phyloP scores from a whole-genome alignment of 2,113 vertebrate genomes.

The Neogobius melanostomus region DNA sequence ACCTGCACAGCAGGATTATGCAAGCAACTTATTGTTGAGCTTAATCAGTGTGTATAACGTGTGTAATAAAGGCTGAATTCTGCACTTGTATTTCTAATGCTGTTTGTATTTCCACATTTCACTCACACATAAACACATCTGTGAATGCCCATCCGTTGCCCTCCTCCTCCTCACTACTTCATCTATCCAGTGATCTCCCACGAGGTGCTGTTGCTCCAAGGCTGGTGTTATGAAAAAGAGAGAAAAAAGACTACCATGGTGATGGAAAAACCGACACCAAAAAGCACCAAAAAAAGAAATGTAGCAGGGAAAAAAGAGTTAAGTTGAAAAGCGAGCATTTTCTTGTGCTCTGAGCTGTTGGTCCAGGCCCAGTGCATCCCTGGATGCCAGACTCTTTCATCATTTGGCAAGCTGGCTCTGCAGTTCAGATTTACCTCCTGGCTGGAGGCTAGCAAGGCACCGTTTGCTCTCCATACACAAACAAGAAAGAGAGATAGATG shows the following conservation, averaged over 20 bases:
- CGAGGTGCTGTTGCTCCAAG: conserved; percentile 70
- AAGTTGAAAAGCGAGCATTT: conserved; percentile 77
- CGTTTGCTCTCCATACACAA: conserved; percentile 67
- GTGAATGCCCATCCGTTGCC: conserved; percentile 49
- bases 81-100: neutral
- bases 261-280: conserved; percentile 66
- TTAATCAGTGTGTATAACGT: neutral
- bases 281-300: conserved; percentile 54
- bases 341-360: conserved; percentile 76
- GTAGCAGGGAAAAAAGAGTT: conserved; percentile 65
- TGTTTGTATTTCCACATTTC: conserved; percentile 15
- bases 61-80: neutral
- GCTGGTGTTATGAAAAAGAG: conserved; percentile 49
- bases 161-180: conserved; percentile 57
- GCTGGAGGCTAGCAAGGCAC: conserved; percentile 74
- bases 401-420: conserved; percentile 75
- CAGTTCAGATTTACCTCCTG: conserved; percentile 78
- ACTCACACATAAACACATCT: conserved; percentile 40
- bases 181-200: conserved; percentile 69
- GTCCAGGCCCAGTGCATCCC: conserved; percentile 73
- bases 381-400: conserved; percentile 80
- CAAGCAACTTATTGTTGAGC: no score
- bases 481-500: conserved; percentile 51
- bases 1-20: no score
- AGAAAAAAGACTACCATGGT: conserved; percentile 55